phyloP scores from a whole-genome alignment of 2,888 invertebrate genomes.

The Microctonus aethiopoides region DNA sequence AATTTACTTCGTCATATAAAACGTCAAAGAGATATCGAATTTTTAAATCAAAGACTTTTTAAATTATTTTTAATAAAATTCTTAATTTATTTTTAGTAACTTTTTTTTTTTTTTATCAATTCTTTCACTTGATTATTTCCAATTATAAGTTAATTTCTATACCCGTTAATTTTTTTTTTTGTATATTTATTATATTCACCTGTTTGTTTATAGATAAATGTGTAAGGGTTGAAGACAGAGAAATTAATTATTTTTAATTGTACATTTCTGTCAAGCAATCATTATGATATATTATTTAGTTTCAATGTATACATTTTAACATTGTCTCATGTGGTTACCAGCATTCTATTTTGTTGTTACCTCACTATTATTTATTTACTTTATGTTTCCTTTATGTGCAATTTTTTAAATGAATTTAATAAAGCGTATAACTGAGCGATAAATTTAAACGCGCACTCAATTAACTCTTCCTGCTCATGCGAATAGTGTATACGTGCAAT shows the following conservation, averaged over 20 bases:
- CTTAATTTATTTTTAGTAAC: neutral
- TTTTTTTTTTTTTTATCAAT: neutral
- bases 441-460: constrained; percentile 56
- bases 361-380: neutral
- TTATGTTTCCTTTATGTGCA: neutral
- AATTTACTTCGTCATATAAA: neutral
- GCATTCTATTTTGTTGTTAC: neutral
- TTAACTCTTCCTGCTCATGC: constrained; percentile 44
- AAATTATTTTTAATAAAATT: neutral
- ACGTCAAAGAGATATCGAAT: neutral
- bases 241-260: neutral
- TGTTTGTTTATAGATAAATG: neutral
- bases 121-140: neutral
- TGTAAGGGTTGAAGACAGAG: neutral
- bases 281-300: neutral
- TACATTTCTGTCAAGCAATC: neutral
- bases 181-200: too few species aligned
- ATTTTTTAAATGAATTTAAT: constrained; percentile 51
- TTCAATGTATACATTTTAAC: neutral
- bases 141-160: too few species aligned
- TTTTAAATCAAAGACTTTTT: constrained; percentile 8
- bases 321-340: too few species aligned
- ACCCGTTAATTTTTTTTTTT: too few species aligned
- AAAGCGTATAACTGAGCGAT: constrained; percentile 55
- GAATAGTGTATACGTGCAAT: constrained; percentile 7